Conservation (phyloP, 2,797 vertebrate species). For the Anabas testudineus region DNA sequence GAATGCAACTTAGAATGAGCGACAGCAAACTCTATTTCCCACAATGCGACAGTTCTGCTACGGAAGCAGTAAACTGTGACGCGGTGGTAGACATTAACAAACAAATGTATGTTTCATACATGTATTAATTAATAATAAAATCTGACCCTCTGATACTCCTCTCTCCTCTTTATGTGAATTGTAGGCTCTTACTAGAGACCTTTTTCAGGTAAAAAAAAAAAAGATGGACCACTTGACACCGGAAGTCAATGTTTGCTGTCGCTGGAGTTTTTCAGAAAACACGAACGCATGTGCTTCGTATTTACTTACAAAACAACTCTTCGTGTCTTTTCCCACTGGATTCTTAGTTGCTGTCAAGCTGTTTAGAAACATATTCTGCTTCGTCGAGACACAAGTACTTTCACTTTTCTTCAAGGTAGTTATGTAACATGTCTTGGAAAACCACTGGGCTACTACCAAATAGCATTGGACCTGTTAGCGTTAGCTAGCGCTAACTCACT, state of each 20-base stretch:
- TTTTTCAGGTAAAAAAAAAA: neutral
- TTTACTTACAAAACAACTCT: neutral
- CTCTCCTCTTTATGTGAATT: neutral
- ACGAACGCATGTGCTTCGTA: neutral
- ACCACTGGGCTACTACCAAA: too few species aligned
- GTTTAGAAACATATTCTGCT: too few species aligned
- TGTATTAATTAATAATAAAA: neutral
- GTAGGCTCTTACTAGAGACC: accelerated
- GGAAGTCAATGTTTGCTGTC: slow-evolving; percentile 35
- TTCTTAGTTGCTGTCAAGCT: neutral
- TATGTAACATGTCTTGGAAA: neutral
- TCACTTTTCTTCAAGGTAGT: slow-evolving; percentile 50
- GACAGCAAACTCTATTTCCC: slow-evolving; percentile 41
- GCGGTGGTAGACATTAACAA: neutral
- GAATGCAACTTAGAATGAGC: slow-evolving; percentile 34
- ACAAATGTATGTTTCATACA: neutral
- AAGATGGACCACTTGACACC: accelerated
- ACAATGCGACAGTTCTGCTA: slow-evolving; percentile 36
- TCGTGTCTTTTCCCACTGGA: neutral
- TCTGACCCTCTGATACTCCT: too few species aligned
- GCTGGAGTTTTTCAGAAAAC: neutral
- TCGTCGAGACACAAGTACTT: neutral
- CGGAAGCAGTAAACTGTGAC: slow-evolving; percentile 4
- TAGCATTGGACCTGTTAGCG: too few species aligned
- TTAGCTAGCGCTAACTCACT: neutral